These are phyloP conservation scores for Drosophila diplacantha DNA, from an alignment of 2,888 invertebrate species.

Conservation along the genomic window DNA sequence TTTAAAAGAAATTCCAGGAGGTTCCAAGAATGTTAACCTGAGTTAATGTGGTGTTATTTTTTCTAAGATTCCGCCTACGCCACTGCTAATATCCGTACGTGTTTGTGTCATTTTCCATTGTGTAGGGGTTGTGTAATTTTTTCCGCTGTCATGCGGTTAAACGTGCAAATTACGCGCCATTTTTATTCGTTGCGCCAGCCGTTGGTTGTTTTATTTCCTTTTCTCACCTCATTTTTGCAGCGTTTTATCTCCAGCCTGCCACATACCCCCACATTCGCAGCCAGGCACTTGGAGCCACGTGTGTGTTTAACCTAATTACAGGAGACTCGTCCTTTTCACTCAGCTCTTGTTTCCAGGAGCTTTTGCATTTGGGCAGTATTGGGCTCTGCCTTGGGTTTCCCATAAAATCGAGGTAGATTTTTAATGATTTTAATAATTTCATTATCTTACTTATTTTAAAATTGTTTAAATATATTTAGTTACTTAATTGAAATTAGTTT, in stretches of 20 bases:
- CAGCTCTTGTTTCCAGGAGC: background rate
- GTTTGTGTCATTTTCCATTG: constrained; percentile 15
- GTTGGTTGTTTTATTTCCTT: constrained; percentile 61
- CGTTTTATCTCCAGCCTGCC: constrained; percentile 52
- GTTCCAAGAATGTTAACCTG: background rate
- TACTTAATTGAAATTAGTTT: background rate
- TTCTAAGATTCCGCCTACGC: background rate
- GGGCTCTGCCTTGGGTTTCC: background rate
- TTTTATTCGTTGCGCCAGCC: constrained; percentile 58
- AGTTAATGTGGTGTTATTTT: background rate
- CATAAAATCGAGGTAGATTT: too few species aligned
- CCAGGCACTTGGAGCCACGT: constrained; percentile 48
- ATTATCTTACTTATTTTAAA: background rate
- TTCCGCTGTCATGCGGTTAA: constrained; percentile 64
- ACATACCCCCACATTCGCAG: constrained; percentile 15
- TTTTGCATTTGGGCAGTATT: constrained; percentile 2
- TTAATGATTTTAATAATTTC: background rate
- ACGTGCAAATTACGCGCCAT: constrained; percentile 67
- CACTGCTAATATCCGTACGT: constrained; percentile 10
- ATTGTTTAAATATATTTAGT: background rate
- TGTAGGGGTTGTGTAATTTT: constrained; percentile 42
- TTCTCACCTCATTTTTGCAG: constrained; percentile 60
- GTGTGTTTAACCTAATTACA: constrained; percentile 67
- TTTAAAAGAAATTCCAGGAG: background rate
- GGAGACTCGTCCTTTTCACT: constrained; percentile 29